These are phyloP conservation scores for Rhyacophila brunnea DNA, from an alignment of 1,140 invertebrate genomes.

Conservation along the genomic window DNA sequence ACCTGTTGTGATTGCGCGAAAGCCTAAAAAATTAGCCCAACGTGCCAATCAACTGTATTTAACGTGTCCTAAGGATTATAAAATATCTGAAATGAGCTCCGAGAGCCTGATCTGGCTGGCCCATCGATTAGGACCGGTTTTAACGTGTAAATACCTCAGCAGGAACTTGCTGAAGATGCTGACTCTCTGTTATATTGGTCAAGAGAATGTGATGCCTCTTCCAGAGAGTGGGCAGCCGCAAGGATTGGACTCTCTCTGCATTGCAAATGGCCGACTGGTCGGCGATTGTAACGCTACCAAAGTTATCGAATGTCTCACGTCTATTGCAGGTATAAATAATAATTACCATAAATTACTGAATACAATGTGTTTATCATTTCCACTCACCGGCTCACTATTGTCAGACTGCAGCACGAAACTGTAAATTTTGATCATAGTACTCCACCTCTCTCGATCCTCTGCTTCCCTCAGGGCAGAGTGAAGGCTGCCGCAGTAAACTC, in stretches of 20 bases:
- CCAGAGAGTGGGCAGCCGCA: slow-evolving; percentile 18
- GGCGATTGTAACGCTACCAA: slow-evolving; percentile 82
- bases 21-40: slow-evolving; percentile 4
- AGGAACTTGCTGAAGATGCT: slow-evolving; percentile 91
- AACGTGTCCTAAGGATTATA: slow-evolving; percentile 50
- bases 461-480: no score
- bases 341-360: no score
- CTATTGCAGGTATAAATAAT: slow-evolving; percentile 77
- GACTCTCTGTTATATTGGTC: slow-evolving; percentile 87
- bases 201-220: slow-evolving; percentile 68
- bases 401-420: no score
- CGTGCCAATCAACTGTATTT: slow-evolving; percentile 4
- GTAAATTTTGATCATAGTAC: no score
- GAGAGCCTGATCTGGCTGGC: slow-evolving; percentile 91
- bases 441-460: no score
- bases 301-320: slow-evolving; percentile 84
- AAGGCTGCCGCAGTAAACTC: no score
- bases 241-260: slow-evolving; percentile 56
- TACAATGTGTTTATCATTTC: no score
- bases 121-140: slow-evolving; percentile 89
- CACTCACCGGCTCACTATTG: no score
- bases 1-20: background rate
- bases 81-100: slow-evolving; percentile 86
- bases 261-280: slow-evolving; percentile 60
- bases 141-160: slow-evolving; percentile 87